Base-by-base conservation (phyloP, 1,140 invertebrate genomes). In the Cherax quadricarinatus region DNA sequence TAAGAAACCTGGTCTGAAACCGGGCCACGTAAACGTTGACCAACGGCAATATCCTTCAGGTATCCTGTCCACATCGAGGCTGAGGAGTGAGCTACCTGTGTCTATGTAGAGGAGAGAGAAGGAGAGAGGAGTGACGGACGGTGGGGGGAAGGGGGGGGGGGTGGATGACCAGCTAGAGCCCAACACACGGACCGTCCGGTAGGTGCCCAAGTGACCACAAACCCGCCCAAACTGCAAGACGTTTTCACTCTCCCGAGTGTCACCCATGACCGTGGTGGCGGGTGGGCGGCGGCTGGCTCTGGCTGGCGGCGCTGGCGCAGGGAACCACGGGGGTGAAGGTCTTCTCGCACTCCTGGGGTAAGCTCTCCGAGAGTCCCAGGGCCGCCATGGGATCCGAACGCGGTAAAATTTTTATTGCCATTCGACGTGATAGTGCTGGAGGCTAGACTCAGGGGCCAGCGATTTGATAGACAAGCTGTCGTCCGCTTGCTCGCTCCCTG, bases 381-480 rank as follows among this genome's bases (percentile, higher is more conserved):
- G 18, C 49, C 6, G 85, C 62, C 85, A 53, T 24, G 85, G 85
- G 87, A 81, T 88, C 48, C 87, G 87, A 66, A 88, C 87, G 60
- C 30, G 78, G 87, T 81, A 80, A 79, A 57, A 88, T 80, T 88
- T 88, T 88, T 75, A 88, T 79, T 88, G 79, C 51, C 79, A 88
- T 88, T 88, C 80, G 87, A 80, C 87, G 87, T 88, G 87, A 88
- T 88, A 88, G 24, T 10, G 87, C 87, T 88, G 51, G 49, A 66
- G 87, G 87, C 78, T n/a, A 81, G 73, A 66, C 70, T 41, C 78
- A 7, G 10, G 78, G 87, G n/a, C 87, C 78, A 21, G 87, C 53
- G 87, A 88, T 88, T 88, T 88, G 87, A 88, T 88, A 88, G 87
- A 88, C 87, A 88, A 88, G 87, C 87, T 57, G 3, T n/a, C 53